Evolutionary conservation across 2,888 invertebrate species (phyloP), one percentile per base, ranked within the genome.

Genomic region (Chaetoderma sp.): DNA sequence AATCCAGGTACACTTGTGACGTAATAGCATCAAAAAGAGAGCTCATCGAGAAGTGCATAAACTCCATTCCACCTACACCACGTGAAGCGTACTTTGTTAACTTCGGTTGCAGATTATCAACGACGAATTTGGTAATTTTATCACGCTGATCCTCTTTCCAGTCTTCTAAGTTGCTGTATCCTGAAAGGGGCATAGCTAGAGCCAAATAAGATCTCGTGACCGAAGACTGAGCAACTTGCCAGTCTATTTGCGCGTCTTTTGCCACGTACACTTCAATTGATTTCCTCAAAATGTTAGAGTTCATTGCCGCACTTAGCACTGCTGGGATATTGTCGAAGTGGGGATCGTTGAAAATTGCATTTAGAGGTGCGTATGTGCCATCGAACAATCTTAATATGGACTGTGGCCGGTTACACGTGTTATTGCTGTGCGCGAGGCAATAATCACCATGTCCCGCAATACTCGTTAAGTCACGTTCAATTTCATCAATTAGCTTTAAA

Each of bases 381-480:
- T 80, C 80, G 63, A 80, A 80, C 39, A 72, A 75, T 3, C 78
- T 67, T 6, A 78, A 45, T 6, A 78, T 64, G 1, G 79, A 79
- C 16, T 61, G 66, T 0, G 74, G 72, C 5, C 67, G 68, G 23
- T 65, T 62, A 60, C 78, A 78, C 0, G 47, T 60, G 10, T 42
- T 33, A n/a, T 60, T 59, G 6, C 70, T 56, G 8, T 69, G 73
- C 33, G 64, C 42, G 23, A 68, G 66, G 44, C 73, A 75, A 16
- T 65, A 68, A 16, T 69, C 47, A 1, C 32, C 52, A 62, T 75
- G 76, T 16, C 65, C 62, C n/a, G 60, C 36, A 6, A 68, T 60
- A 25, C 63, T 36, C 8, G 33, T 52, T 16, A 78, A 32, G n/a
- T 68, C 59, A 13, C 75, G 60, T 60, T 80, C 79, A 2, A 79